Conservation (phyloP, 2,113 vertebrate species). For the Pardalotus punctatus region DNA sequence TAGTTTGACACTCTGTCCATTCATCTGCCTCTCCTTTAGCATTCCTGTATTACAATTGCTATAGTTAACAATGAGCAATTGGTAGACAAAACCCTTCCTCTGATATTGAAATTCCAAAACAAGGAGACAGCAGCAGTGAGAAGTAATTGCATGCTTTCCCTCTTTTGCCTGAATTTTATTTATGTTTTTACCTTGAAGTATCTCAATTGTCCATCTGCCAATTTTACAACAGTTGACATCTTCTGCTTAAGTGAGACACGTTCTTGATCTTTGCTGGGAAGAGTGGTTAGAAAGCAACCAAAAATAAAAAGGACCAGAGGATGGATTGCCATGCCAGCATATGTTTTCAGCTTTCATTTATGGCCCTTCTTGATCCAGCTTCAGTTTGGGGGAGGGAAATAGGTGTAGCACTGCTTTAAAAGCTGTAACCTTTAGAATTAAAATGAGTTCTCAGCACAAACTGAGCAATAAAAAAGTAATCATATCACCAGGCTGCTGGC, state of each 20-base stretch:
- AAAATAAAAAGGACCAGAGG: not conserved
- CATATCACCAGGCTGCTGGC: constrained; percentile 62
- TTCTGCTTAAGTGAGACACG: not conserved
- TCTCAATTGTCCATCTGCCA: not conserved
- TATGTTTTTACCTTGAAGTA: not conserved
- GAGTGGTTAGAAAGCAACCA: not conserved
- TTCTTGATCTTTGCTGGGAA: not conserved
- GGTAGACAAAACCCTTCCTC: not conserved
- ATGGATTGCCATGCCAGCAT: not conserved
- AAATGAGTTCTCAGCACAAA: constrained; percentile 36
- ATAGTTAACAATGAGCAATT: not conserved
- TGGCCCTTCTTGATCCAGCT: constrained; percentile 7
- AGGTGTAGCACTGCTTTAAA: constrained; percentile 36
- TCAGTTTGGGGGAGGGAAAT: constrained; percentile 20
- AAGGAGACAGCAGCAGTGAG: not conserved
- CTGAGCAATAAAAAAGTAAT: constrained; percentile 69
- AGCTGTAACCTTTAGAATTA: constrained; percentile 67
- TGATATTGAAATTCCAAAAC: not conserved
- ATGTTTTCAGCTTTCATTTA: constrained; percentile 11
- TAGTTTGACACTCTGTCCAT: not conserved
- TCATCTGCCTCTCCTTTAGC: not conserved
- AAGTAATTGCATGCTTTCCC: not conserved
- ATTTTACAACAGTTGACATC: not conserved
- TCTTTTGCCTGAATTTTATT: not conserved
- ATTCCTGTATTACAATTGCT: not conserved